A percentile compares a stretch with the other conserved stretches of the same genome.
Conservation (phyloP, 1,140 invertebrate genomes). For the Anadara kagoshimensis region DNA sequence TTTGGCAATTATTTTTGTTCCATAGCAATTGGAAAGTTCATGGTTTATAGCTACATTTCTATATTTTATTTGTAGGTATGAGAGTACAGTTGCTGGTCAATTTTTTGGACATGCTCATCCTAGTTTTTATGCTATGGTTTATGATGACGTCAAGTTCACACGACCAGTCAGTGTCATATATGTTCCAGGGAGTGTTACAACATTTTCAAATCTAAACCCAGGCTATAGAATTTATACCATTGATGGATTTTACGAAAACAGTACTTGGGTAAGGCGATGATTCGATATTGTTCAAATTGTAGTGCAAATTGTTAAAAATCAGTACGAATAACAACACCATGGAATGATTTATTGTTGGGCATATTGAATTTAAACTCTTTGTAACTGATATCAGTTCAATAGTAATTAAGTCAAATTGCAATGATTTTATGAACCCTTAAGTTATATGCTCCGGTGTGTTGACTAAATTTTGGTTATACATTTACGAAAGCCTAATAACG, state of each 20-base stretch:
- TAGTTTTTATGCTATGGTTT: constrained; percentile 74
- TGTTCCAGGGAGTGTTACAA: constrained; percentile 92
- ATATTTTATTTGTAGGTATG: constrained; percentile 66
- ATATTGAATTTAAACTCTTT: no score
- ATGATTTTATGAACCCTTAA: no score
- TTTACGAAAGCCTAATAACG: no score
- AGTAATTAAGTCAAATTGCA: no score
- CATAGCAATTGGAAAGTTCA: no score
- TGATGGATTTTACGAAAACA: constrained; percentile 91
- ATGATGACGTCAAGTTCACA: constrained; percentile 66
- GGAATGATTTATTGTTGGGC: no score
- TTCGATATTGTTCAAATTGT: background rate
- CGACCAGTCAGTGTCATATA: constrained; percentile 90
- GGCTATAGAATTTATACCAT: constrained; percentile 97
- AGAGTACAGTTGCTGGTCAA: constrained; percentile 74
- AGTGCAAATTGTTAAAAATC: no score
- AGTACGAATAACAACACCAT: no score
- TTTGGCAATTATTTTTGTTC: no score
- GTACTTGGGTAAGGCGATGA: constrained; percentile 68
- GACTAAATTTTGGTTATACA: no score
- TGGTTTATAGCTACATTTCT: background rate
- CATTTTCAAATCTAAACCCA: constrained; percentile 90
- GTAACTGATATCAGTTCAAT: no score
- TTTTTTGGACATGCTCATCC: constrained; percentile 76
- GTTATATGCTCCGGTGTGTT: no score